Conservation (phyloP, 2,888 invertebrate species). For the Meliscaeva auricollis region DNA sequence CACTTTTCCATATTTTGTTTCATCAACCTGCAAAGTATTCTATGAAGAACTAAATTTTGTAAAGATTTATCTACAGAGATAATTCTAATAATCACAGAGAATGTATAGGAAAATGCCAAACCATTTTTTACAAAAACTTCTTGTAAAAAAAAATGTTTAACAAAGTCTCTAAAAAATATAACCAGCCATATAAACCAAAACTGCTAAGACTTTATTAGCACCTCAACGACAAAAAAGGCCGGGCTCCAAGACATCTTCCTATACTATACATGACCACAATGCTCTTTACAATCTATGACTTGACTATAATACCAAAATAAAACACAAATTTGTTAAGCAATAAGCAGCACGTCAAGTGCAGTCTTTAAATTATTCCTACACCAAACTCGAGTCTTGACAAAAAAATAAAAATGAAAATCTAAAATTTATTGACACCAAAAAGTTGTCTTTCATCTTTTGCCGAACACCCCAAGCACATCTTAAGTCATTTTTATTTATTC, state of each 20-base stretch:
- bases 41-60: no score
- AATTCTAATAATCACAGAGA: no score
- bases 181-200: no score
- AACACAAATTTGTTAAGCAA: constrained; percentile 16
- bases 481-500: constrained; percentile 67
- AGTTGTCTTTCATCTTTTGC: constrained; percentile 62
- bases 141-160: no score
- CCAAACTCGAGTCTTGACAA: not conserved
- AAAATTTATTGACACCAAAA: constrained; percentile 66
- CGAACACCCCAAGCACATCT: constrained; percentile 56
- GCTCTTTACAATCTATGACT: constrained; percentile 1
- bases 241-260: no score
- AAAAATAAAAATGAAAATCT: not conserved
- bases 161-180: no score
- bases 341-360: not conserved
- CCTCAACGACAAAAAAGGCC: not conserved
- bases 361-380: constrained; percentile 3
- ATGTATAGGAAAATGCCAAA: no score
- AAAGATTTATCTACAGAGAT: no score
- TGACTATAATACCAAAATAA: not conserved
- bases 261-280: no score
- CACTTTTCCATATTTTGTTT: no score
- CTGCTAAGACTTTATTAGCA: not conserved
- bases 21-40: no score
- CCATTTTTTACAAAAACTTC: no score